Percentiles rank a stretch among this genome's conserved stretches.
These are phyloP conservation scores for Caiman crocodilus DNA, from an alignment of 2,797 vertebrate species.

Conservation along the genomic window DNA sequence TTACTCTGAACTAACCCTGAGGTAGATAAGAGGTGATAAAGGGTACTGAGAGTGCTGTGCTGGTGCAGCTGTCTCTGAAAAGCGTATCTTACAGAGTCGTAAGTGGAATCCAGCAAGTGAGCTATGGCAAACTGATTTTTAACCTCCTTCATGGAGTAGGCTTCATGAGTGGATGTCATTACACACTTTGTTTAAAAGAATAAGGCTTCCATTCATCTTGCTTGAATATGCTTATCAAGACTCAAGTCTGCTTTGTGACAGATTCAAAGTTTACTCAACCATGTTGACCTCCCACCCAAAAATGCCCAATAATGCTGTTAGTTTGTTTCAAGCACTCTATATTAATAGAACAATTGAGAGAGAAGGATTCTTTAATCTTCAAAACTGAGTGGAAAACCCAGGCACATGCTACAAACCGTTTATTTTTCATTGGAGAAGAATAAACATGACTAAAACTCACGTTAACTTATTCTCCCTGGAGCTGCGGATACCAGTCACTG, in stretches of 20 bases:
- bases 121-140: slow-evolving; percentile 24
- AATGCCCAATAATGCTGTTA: not conserved
- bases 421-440: not conserved
- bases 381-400: not conserved
- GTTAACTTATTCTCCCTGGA: not conserved
- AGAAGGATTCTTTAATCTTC: not conserved
- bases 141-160: not conserved
- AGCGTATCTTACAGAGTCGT: not conserved
- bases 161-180: slow-evolving; percentile 58
- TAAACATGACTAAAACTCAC: not conserved
- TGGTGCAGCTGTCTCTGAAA: not conserved
- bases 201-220: slow-evolving; percentile 60
- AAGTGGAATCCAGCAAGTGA: slow-evolving; percentile 17
- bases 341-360: not conserved
- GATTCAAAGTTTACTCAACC: slow-evolving; percentile 50
- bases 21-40: not conserved
- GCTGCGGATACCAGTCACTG: not conserved
- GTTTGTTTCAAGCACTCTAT: not conserved
- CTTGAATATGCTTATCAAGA: slow-evolving; percentile 31
- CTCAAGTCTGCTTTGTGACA: slow-evolving; percentile 62
- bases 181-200: slow-evolving; percentile 49
- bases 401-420: not conserved
- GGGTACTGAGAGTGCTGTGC: not conserved
- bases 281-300: slow-evolving; percentile 20
- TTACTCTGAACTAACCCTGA: not conserved